phyloP scores from a whole-genome alignment of 1,140 invertebrate species.

The Ceratina calcarata region DNA sequence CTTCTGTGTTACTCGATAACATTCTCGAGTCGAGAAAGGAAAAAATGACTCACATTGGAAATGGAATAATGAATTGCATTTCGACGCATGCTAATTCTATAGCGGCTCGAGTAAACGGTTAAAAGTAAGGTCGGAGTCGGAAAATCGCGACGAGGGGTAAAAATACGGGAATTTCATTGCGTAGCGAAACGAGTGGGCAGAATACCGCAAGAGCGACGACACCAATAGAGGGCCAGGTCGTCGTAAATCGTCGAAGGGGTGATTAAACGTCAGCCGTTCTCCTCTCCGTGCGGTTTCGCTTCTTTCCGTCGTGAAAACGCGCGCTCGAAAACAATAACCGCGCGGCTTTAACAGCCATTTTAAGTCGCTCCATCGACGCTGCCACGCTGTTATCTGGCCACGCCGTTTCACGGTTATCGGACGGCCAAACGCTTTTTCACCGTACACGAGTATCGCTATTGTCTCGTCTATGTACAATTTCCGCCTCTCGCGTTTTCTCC shows the following conservation, averaged over 20 bases:
- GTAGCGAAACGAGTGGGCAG: slow-evolving; percentile 37
- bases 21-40: background rate
- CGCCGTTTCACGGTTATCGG: slow-evolving; percentile 19
- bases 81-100: too few relatives aligned
- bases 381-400: slow-evolving; percentile 59
- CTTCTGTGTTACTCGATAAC: background rate
- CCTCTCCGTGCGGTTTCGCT: slow-evolving; percentile 58
- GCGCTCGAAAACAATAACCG: slow-evolving; percentile 69
- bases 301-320: slow-evolving; percentile 30
- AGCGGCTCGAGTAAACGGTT: too few relatives aligned
- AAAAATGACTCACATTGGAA: too few relatives aligned
- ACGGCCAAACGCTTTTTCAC: slow-evolving; percentile 21
- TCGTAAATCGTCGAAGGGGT: slow-evolving; percentile 70
- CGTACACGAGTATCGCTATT: background rate
- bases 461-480: background rate
- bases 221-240: slow-evolving; percentile 49
- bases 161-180: slow-evolving; percentile 56
- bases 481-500: too few relatives aligned
- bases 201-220: slow-evolving; percentile 43
- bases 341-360: slow-evolving; percentile 65
- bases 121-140: background rate
- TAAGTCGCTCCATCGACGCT: slow-evolving; percentile 59
- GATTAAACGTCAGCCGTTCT: slow-evolving; percentile 70
- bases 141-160: slow-evolving; percentile 42
- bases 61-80: too few relatives aligned